Base-by-base conservation (phyloP, 2,888 invertebrate species). In the Drosophila aldrichi region DNA sequence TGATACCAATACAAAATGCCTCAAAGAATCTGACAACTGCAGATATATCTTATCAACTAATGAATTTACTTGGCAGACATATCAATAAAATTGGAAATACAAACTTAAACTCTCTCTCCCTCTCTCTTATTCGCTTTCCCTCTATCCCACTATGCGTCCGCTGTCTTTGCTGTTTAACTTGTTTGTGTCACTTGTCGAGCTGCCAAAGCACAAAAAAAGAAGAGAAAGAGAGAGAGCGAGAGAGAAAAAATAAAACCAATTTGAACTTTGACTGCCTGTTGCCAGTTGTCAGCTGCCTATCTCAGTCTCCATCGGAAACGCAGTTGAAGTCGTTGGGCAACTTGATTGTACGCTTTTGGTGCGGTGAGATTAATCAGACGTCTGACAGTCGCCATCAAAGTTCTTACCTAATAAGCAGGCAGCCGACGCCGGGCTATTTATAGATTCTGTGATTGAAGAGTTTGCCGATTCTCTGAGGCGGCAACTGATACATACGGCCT, bases 291-390 rank as follows among this genome's bases (percentile, higher is more conserved):
- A 48, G 43, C 16, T 57, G 56, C 34, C 18, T 22, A 51, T 18
- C n/a, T 43, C 36, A 34, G n/a, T n/a, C 25, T n/a, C 41, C 14
- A 25, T n/a, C n/a, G 7, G 40, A 12, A 48, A 3, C 34, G 5
- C 25, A 34, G 51, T 18, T 9, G 36, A 22, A 38, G 14, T 18
- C n/a, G n/a, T 36, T 32, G 46, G 48, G 4, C 40, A 14, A 25
- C 18, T 43, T 73, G 77, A 73, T 73, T 77, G 59, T 55, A 46
- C 49, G 46, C 57, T 59, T 70, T 61, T 34, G 46, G n/a, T 48
- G 58, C 46, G 66, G 52, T 57, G 56, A 66, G 58, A 68, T 76
- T 76, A 73, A 76, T 68, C 64, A 73, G 74, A 73, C 49, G 46
- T 51, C 63, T 41, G 59, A 59, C 71, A 70, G 60, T 64, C 49